Conservation (phyloP, 2,888 invertebrate genomes). For the Falcaria lacertinaria region DNA sequence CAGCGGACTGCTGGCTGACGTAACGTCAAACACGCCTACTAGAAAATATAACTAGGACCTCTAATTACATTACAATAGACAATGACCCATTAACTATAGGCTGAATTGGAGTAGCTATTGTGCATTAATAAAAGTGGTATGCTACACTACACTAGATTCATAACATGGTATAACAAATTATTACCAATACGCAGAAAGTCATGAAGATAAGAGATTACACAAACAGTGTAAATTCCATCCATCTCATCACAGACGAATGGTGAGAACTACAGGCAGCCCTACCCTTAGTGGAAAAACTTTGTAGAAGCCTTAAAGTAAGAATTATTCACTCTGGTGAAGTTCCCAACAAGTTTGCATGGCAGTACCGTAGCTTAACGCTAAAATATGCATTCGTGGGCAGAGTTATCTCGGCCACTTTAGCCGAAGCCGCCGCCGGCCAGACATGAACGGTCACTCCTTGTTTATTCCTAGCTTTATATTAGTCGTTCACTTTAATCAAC, state of each 20-base stretch:
- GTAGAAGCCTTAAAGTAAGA: conserved; percentile 53
- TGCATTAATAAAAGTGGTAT: too few relatives aligned
- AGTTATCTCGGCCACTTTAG: conserved; percentile 67
- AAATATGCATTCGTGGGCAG: conserved; percentile 70
- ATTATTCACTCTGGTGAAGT: conserved; percentile 64
- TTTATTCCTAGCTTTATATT: conserved; percentile 60
- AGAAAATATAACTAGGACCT: conserved; percentile 34
- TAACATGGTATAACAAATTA: too few relatives aligned
- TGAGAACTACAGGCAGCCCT: conserved; percentile 18
- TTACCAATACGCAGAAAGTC: too few relatives aligned
- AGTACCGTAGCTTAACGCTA: conserved; percentile 63
- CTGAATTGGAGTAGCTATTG: too few relatives aligned
- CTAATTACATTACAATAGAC: conserved; percentile 19
- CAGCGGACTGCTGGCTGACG: conserved; percentile 30
- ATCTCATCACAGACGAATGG: conserved; percentile 9
- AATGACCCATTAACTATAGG: not conserved
- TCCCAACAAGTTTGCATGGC: conserved; percentile 63
- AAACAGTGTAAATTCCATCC: not conserved
- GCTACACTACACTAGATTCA: too few relatives aligned
- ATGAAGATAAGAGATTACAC: not conserved
- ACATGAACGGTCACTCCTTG: conserved; percentile 53
- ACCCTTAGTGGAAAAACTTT: conserved; percentile 26
- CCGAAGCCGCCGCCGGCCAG: conserved; percentile 38
- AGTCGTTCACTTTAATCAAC: conserved; percentile 36
- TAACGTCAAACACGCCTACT: conserved; percentile 47